Evolutionary conservation across 2,888 invertebrate genomes (phyloP).

Genomic region (Drosophila rubida): DNA sequence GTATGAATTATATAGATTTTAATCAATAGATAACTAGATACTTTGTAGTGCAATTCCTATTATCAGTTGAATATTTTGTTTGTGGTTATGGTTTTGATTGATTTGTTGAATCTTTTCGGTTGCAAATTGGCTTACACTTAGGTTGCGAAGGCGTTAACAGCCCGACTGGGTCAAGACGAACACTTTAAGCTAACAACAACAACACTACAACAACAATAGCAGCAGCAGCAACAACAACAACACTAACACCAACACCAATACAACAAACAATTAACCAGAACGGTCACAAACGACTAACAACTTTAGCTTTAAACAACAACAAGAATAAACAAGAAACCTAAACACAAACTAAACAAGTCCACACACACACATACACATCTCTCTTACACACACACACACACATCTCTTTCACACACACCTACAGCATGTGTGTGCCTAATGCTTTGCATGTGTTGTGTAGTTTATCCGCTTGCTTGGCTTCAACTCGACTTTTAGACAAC

Average conservation of each 20-base stretch:
- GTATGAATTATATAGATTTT: not conserved
- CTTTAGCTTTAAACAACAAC: slow-evolving; percentile 19
- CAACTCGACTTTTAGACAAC: not conserved
- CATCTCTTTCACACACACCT: slow-evolving; percentile 7
- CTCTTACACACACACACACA: slow-evolving; percentile 8
- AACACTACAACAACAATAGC: slow-evolving; percentile 13
- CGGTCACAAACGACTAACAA: slow-evolving; percentile 29
- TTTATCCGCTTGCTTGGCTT: slow-evolving; percentile 24
- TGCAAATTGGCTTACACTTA: slow-evolving; percentile 58
- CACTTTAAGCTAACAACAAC: slow-evolving; percentile 22
- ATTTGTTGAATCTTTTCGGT: slow-evolving; percentile 36
- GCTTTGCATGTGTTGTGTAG: slow-evolving; percentile 64
- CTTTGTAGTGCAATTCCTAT: slow-evolving; percentile 37
- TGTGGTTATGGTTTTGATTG: slow-evolving; percentile 9
- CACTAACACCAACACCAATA: slow-evolving; percentile 8
- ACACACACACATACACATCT: slow-evolving; percentile 12
- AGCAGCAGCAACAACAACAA: not conserved
- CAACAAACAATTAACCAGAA: slow-evolving; percentile 32
- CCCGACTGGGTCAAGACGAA: slow-evolving; percentile 31
- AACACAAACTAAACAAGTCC: slow-evolving; percentile 11
- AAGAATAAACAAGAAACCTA: slow-evolving; percentile 27
- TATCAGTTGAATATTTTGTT: slow-evolving; percentile 11
- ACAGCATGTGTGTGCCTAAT: slow-evolving; percentile 56
- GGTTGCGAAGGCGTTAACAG: slow-evolving; percentile 42
- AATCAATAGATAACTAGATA: slow-evolving; percentile 21